phyloP scores from a whole-genome alignment of 2,113 vertebrate genomes.

The Arenaria interpres region DNA sequence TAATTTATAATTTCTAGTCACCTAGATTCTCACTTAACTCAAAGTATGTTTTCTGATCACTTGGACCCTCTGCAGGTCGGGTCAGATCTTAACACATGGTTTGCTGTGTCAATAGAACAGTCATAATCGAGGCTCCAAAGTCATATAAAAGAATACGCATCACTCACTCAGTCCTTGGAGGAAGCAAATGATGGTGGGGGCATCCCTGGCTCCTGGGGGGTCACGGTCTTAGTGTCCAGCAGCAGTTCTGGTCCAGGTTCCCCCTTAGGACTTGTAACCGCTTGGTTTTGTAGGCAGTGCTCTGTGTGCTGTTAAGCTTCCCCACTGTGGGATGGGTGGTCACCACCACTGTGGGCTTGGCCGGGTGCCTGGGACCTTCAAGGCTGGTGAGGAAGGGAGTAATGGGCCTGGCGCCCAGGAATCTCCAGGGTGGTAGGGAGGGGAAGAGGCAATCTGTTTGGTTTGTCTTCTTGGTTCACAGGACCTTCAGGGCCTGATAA shows the following conservation, averaged over 20 bases:
- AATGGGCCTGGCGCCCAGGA: neutral
- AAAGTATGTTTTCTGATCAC: neutral
- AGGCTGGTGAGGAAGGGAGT: neutral
- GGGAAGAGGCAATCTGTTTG: neutral
- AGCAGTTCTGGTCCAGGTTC: neutral
- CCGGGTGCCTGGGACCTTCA: neutral
- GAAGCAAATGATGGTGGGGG: neutral
- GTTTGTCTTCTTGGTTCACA: neutral
- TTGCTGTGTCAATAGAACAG: neutral
- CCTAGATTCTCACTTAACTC: neutral
- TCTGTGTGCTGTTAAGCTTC: neutral
- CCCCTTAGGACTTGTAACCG: neutral
- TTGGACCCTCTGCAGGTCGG: neutral
- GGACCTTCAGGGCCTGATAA: neutral
- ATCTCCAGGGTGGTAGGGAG: neutral
- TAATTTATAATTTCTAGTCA: neutral
- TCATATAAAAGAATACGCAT: neutral
- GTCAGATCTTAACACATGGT: neutral
- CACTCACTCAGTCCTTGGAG: neutral
- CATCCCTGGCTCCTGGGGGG: fast-evolving
- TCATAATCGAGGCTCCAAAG: neutral
- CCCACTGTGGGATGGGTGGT: neutral
- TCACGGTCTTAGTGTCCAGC: neutral
- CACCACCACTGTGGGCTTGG: neutral
- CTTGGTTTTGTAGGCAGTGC: neutral